Base-by-base conservation (phyloP, 2,888 invertebrate genomes). In the Phragmatobia fuliginosa region DNA sequence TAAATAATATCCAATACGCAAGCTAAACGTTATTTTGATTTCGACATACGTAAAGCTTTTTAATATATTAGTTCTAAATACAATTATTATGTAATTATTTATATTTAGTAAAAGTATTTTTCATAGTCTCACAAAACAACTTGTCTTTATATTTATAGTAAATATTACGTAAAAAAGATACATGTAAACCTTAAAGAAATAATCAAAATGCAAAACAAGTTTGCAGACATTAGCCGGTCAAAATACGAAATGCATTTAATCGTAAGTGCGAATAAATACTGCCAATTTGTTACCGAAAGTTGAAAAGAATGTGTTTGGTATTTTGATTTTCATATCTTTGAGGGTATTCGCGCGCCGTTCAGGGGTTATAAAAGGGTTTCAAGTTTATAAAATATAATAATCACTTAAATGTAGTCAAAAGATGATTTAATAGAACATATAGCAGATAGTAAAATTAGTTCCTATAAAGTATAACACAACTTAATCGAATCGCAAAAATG, bases 101-200 rank as follows among this genome's bases (percentile, higher is more conserved):
- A 85, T 86, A 80, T 83, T 79, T 85, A 87, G 81, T 79, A 58
- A 85, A 86, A 81, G 69, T 83, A 84, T 83, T 83, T 73, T 85
- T 85, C 82, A 77, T 83, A 85, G 85, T 86, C 82, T 85, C 85
- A 84, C 77, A 28, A 70, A 75, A 68, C 33, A 58, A 64, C 62
- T 45, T 72, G 70, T 72, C 74, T 69, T 62, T 69, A 41, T 72
- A 71, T 38, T 21, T 70, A 65, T 67, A 65, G 67, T 41, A 18
- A 62, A 32, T 58, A 41, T 4, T 2, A 66, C n/a, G 21, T 11
- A 18, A 52, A 49, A 63, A 38, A 36, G 11, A 32, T 41, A 18
- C 14, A 45, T 58, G 8, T 56, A 18, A 59, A 63, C 63, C 63
- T 32, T 41, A 25, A 25, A 56, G 45, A 33, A 31, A 58, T 58